Evolutionary conservation across 2,888 invertebrate genomes (phyloP), one percentile per base, ranked within the genome.

Genomic region (Palloptera scutellata): DNA sequence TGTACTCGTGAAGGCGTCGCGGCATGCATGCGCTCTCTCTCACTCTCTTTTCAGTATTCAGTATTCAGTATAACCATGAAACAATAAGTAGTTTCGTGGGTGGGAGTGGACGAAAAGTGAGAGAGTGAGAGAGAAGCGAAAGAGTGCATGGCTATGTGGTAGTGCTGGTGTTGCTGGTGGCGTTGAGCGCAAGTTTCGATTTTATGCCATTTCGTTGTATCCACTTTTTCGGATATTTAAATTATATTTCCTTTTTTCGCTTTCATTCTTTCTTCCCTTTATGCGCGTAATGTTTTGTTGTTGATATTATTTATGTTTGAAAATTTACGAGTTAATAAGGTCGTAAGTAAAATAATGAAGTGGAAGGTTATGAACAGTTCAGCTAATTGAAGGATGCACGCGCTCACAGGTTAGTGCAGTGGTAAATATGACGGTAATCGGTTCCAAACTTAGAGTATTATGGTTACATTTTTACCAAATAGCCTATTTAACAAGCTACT

Each of bases 341-440:
- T 67, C 58, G 62, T 67, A 67, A 67, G 67, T 60, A 67, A 62
- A 67, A 67, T 67, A 52, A 67, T 67, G 67, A 62, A 62, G 67
- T 52, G 62, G 62, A 66, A 57, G 66, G 57, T 66, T 66, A 66
- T 61, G 61, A 61, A 61, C 66, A 61, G 66, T 61, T 57, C 48
- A 66, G 9, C 40, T 61, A 51, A 53, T 13, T 17, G 41, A 41
- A 51, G 53, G 42, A 12, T 11, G 17, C 40, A 45, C 48, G 54
- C 30, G 13, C 11, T 6, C 8, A 10, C 51, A 48, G n/a, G 13
- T 8, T 15, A 41, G 12, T n/a, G 30, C 6, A 4, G 30, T 30
- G 6, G 30, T 2, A 30, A 30, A 30, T 30, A 6, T 30, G 2
- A 4, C 2, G 30, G 30, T 30, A 30, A 30, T 30, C 30, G 30